A percentile compares a stretch with the other conserved stretches of the same genome.
Evolutionary conservation across 2,113 vertebrate genomes (phyloP).

Genomic region (Dicaeum eximium): DNA sequence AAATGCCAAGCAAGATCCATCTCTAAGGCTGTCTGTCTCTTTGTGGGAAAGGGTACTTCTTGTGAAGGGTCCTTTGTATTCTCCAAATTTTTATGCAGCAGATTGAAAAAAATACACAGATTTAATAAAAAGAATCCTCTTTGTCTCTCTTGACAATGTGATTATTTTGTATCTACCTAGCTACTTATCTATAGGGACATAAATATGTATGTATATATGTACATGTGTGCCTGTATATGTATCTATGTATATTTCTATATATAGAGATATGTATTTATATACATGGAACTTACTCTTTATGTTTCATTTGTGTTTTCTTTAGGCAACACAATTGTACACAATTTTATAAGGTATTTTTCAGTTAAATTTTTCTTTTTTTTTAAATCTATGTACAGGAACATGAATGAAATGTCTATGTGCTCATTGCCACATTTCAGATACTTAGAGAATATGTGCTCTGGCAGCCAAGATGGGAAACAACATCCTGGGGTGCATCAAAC

Average conservation of each 20-base stretch:
- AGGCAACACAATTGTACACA: neutral
- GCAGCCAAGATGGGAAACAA: neutral
- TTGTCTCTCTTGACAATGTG: neutral
- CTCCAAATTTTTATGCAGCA: neutral
- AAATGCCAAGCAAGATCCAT: neutral
- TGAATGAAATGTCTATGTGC: neutral
- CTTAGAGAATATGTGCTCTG: neutral
- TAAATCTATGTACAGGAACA: neutral
- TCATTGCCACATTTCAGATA: neutral
- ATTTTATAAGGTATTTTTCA: neutral
- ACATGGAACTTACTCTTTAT: neutral
- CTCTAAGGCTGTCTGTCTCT: neutral
- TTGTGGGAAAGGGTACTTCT: neutral
- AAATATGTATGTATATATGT: neutral
- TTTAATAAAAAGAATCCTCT: neutral
- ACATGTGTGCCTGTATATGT: neutral
- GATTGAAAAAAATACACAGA: neutral
- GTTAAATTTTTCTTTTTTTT: neutral
- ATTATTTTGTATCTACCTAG: neutral
- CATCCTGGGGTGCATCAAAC: neutral
- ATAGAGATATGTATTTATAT: neutral
- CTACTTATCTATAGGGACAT: neutral
- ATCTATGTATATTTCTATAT: neutral
- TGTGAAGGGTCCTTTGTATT: neutral
- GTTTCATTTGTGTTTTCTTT: neutral